A percentile compares a stretch with the other conserved stretches of the same genome.
Conservation (phyloP, 2,797 vertebrate genomes). For the Petrocephalus sullivani region DNA sequence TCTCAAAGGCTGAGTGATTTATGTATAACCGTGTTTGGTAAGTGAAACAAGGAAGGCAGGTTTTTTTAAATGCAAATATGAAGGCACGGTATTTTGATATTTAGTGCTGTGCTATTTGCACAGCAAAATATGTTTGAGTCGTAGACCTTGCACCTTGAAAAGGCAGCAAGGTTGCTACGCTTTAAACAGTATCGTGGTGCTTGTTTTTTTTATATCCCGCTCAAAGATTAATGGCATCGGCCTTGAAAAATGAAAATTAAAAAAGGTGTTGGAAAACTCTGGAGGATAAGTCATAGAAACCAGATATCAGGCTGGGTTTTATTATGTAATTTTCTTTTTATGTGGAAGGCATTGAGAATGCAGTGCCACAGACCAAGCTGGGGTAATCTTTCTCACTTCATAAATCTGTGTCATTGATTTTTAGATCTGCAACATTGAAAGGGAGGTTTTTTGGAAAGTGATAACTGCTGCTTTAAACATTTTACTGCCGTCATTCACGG, state of each 20-base stretch:
- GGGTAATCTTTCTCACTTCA: constrained; percentile 26
- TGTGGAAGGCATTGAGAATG: constrained; percentile 24
- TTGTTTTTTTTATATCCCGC: constrained; percentile 32
- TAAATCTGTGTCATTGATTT: constrained; percentile 32
- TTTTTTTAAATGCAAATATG: constrained; percentile 1
- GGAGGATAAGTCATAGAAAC: constrained; percentile 12
- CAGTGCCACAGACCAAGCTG: constrained; percentile 21
- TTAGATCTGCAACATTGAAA: constrained; percentile 30
- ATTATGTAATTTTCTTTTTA: constrained; percentile 28
- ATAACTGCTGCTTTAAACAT: constrained; percentile 40
- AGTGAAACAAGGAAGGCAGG: neutral
- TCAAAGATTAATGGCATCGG: constrained; percentile 34
- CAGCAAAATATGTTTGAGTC: constrained; percentile 17
- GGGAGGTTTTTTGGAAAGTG: constrained; percentile 28
- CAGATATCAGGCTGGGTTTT: constrained; percentile 26
- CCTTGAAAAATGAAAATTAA: constrained; percentile 31
- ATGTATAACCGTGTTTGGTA: neutral
- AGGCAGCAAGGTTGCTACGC: constrained; percentile 24
- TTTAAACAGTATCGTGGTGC: constrained; percentile 32
- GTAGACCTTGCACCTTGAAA: constrained; percentile 16
- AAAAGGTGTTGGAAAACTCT: constrained; percentile 24
- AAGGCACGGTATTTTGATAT: neutral
- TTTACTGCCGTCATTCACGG: constrained; percentile 55
- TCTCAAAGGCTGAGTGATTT: constrained; percentile 10
- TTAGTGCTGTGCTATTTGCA: neutral